Conservation (phyloP, 1,140 invertebrate genomes). For the honey bee (Apis mellifera) region Amel_HAv3.1 CM009945.2:3674001-3674500, state of each 20-base stretch:
- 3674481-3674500: too few relatives aligned
- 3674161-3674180: neutral
- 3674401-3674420: constrained; percentile 41
- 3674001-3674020: neutral
- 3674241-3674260: neutral
- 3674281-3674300: constrained; percentile 20
- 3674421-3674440: neutral
- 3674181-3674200: neutral
- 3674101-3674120: neutral
- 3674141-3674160: constrained; percentile 1
- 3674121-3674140: neutral
- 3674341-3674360: constrained; percentile 49
- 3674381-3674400: constrained; percentile 56
- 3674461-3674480: neutral
- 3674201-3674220: neutral
- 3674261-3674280: neutral
- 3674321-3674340: constrained; percentile 54
- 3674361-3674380: constrained; percentile 61
- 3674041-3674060: constrained; percentile 9
- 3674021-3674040: neutral
- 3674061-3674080: constrained; percentile 9
- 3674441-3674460: constrained; percentile 41
- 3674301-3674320: constrained; percentile 8
- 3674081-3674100: neutral
- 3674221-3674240: neutral